Evolutionary conservation across 2,888 invertebrate species (phyloP).

Genomic region (Cinara cedri): DNA sequence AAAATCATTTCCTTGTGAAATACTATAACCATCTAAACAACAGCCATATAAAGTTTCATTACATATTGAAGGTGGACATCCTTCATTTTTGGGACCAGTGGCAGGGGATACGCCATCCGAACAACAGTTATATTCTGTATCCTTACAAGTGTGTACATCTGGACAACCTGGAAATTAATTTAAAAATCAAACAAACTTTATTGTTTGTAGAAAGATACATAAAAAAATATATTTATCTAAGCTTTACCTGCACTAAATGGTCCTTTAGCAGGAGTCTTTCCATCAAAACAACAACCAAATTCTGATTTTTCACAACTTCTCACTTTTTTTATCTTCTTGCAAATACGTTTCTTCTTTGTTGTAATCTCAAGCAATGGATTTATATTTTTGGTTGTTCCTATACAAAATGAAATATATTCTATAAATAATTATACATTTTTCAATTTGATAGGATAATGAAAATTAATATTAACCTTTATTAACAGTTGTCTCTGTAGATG

Average conservation of each 20-base stretch:
- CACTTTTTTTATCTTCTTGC: constrained; percentile 68
- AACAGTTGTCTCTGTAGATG: too few relatives aligned
- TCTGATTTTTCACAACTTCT: constrained; percentile 68
- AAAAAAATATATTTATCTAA: not conserved
- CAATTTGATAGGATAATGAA: not conserved
- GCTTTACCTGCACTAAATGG: constrained; percentile 76
- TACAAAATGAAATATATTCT: not conserved
- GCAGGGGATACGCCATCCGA: constrained; percentile 81
- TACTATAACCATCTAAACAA: constrained; percentile 78
- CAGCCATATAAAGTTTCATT: constrained; percentile 84
- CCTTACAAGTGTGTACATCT: constrained; percentile 75
- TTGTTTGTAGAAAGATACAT: not conserved
- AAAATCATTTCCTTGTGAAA: constrained; percentile 79
- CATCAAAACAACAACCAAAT: constrained; percentile 88
- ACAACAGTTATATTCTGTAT: constrained; percentile 81
- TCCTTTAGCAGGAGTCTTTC: constrained; percentile 76
- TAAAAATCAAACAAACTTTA: not conserved
- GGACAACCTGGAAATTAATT: constrained; percentile 69
- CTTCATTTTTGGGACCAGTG: constrained; percentile 72
- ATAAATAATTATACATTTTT: not conserved
- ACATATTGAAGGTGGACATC: constrained; percentile 79
- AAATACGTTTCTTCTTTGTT: constrained; percentile 61
- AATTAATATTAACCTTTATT: not conserved
- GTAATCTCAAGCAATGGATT: constrained; percentile 10
- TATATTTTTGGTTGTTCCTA: not conserved